Percentiles rank a stretch among this genome's conserved stretches.
phyloP scores from a whole-genome alignment of 2,888 invertebrate genomes.

The Hololepta plana region DNA sequence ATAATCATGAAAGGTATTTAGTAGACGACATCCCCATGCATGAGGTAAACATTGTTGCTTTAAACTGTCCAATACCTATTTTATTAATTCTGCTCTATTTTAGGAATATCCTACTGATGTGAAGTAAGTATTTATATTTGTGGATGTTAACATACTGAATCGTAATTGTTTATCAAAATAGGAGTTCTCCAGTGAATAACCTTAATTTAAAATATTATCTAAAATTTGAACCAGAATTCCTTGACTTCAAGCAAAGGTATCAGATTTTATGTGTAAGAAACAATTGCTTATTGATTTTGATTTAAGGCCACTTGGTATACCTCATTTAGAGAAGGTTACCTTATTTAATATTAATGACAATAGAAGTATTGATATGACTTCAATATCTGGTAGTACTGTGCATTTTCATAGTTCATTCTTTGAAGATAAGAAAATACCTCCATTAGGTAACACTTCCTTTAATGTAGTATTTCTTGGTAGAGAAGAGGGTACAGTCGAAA shows the following conservation, averaged over 20 bases:
- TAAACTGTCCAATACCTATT: neutral
- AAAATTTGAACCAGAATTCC: slow-evolving; percentile 44
- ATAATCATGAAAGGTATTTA: slow-evolving; percentile 50
- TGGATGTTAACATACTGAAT: neutral
- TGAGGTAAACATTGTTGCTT: slow-evolving; percentile 23
- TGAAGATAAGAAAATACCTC: slow-evolving; percentile 81
- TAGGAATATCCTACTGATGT: slow-evolving; percentile 3
- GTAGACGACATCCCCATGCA: slow-evolving; percentile 42
- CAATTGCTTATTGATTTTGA: slow-evolving; percentile 6
- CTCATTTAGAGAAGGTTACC: slow-evolving; percentile 70
- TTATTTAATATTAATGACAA: slow-evolving; percentile 75
- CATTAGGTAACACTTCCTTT: slow-evolving; percentile 84
- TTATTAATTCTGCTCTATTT: neutral
- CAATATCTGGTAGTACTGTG: slow-evolving; percentile 84
- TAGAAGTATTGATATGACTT: slow-evolving; percentile 77
- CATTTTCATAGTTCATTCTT: slow-evolving; percentile 97
- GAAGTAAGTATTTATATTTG: neutral
- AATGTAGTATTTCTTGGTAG: slow-evolving; percentile 91
- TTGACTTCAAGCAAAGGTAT: slow-evolving; percentile 51
- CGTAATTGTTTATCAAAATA: slow-evolving; percentile 5
- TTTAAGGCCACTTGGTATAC: slow-evolving; percentile 68
- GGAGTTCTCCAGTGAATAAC: slow-evolving; percentile 13
- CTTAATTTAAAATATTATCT: slow-evolving; percentile 27
- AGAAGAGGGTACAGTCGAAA: slow-evolving; percentile 72
- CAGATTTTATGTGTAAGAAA: slow-evolving; percentile 5